Percentiles rank a stretch among this genome's conserved stretches.
These are phyloP conservation scores for Rhynchophorus ferrugineus DNA, from an alignment of 1,140 invertebrate genomes.

Conservation along the genomic window DNA sequence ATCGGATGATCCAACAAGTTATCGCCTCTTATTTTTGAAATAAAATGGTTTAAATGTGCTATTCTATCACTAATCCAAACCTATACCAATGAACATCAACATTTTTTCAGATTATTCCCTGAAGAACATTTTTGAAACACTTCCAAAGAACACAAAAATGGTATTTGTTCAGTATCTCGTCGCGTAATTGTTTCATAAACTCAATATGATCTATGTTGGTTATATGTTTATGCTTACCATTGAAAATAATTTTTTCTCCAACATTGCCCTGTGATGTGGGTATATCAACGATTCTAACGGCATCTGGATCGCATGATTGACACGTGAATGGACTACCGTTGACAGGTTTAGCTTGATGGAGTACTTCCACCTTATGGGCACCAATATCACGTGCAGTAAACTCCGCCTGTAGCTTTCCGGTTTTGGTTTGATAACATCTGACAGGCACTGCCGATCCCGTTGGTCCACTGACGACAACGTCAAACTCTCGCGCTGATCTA, in stretches of 20 bases:
- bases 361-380: slow-evolving; percentile 68
- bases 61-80: no score
- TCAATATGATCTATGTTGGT: no score
- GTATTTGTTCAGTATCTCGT: no score
- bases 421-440: slow-evolving; percentile 90
- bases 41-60: no score
- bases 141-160: no score
- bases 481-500: slow-evolving; percentile 78
- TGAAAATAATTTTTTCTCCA: slow-evolving; percentile 77
- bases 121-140: no score
- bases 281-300: slow-evolving; percentile 53
- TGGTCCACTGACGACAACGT: slow-evolving; percentile 82
- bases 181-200: no score
- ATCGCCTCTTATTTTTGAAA: no score
- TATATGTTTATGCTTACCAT: no score
- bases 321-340: slow-evolving; percentile 94
- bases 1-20: no score
- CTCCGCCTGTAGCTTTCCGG: slow-evolving; percentile 85
- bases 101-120: no score
- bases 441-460: slow-evolving; percentile 86
- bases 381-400: slow-evolving; percentile 76
- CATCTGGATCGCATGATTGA: slow-evolving; percentile 81
- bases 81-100: no score
- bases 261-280: slow-evolving; percentile 72
- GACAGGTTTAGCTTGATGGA: slow-evolving; percentile 84